Percentiles rank a stretch among this genome's conserved stretches.
Evolutionary conservation across 2,888 invertebrate species (phyloP).

Genomic region (Drosophila mimica): DNA sequence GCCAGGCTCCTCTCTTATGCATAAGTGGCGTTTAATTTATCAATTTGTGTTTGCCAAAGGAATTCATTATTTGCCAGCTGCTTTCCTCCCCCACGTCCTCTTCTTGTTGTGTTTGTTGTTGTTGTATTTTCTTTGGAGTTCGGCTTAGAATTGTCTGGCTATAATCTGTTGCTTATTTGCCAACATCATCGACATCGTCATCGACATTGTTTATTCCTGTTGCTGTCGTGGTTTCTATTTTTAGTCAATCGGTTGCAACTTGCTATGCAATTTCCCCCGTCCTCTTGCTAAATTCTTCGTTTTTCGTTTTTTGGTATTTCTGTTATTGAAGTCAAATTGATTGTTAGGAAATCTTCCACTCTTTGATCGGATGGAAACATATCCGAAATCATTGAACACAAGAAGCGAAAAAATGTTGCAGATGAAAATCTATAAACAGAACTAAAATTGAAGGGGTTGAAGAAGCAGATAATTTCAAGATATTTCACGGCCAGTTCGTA

Average conservation of each 20-base stretch:
- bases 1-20: slow-evolving; percentile 31
- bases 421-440: neutral
- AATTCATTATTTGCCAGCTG: slow-evolving; percentile 71
- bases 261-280: slow-evolving; percentile 38
- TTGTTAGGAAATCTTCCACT: slow-evolving; percentile 3
- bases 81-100: slow-evolving; percentile 3
- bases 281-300: neutral
- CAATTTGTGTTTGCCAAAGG: slow-evolving; percentile 77
- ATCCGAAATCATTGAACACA: neutral
- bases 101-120: neutral
- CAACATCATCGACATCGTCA: slow-evolving; percentile 43
- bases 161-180: slow-evolving; percentile 67
- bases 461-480: neutral
- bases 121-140: neutral
- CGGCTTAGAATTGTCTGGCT: slow-evolving; percentile 49
- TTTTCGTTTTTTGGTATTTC: slow-evolving; percentile 18
- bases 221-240: slow-evolving; percentile 17
- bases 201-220: slow-evolving; percentile 30
- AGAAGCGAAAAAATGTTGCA: neutral
- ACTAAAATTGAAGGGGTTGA: neutral
- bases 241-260: slow-evolving; percentile 39
- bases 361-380: neutral
- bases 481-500: neutral
- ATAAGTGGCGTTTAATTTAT: slow-evolving; percentile 81
- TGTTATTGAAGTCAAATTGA: slow-evolving; percentile 51